Percentiles rank a stretch among this genome's conserved stretches.
These are phyloP conservation scores for Heliocidaris tuberculata DNA, from an alignment of 35 echinoderm and acorn worm genomes.

Conservation along the genomic window DNA sequence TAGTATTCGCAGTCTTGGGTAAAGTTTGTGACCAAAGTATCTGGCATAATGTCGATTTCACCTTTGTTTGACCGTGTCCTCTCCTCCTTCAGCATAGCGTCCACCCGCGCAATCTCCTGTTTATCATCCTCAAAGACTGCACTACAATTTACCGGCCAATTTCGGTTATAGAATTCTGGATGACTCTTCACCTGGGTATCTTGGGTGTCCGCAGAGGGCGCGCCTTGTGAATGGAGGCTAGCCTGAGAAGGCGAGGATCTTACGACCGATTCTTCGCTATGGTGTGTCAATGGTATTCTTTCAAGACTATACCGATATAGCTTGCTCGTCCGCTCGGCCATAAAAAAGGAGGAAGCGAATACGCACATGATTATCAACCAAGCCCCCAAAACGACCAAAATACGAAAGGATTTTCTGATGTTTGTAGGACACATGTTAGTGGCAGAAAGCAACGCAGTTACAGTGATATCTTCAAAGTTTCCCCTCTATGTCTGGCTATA, in stretches of 20 bases:
- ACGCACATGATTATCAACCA: neutral
- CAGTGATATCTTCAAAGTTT: too few relatives aligned
- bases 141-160: slow-evolving; percentile 16
- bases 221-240: neutral
- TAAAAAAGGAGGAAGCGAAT: neutral
- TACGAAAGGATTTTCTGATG: neutral
- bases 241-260: neutral
- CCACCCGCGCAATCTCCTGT: neutral
- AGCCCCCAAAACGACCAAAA: neutral
- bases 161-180: neutral
- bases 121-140: neutral
- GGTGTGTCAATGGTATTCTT: neutral
- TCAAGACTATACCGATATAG: neutral
- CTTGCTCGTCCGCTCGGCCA: neutral
- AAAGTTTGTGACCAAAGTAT: slow-evolving; percentile 21
- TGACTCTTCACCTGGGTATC: neutral
- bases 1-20: slow-evolving; percentile 39
- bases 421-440: neutral
- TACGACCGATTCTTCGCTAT: neutral
- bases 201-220: neutral
- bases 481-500: too few relatives aligned
- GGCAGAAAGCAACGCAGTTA: too few relatives aligned
- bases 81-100: neutral
- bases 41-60: neutral
- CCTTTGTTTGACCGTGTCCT: neutral